Conservation (phyloP, 2,797 vertebrate genomes). For the Crotalus adamanteus region DNA sequence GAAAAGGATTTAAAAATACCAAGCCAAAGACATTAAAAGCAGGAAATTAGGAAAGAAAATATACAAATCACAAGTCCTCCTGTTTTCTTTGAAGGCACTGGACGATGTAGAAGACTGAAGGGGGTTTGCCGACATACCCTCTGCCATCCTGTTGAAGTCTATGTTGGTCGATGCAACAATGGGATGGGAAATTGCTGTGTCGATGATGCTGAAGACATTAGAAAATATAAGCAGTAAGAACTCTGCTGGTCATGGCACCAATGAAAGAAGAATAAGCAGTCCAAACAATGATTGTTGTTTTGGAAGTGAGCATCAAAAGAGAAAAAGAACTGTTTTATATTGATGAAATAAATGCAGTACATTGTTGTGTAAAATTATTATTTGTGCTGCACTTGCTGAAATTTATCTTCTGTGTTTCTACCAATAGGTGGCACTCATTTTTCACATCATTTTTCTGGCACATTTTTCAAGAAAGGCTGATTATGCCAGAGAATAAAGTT, state of each 20-base stretch:
- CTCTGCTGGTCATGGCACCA: neutral
- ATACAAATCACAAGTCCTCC: neutral
- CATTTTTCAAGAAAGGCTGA: neutral
- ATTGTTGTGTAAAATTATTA: neutral
- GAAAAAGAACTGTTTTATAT: neutral
- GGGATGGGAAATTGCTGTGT: slow-evolving; percentile 42
- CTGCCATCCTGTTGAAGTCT: slow-evolving; percentile 33
- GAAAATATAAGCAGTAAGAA: neutral
- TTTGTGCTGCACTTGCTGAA: neutral
- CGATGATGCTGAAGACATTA: slow-evolving; percentile 28
- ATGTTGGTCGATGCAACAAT: slow-evolving; percentile 36
- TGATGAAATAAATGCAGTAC: slow-evolving; percentile 14
- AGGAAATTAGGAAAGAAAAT: neutral
- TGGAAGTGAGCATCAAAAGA: neutral
- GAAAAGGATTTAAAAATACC: neutral
- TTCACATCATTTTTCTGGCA: neutral
- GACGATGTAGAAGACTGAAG: slow-evolving; percentile 26
- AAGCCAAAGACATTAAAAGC: neutral
- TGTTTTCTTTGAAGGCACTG: slow-evolving; percentile 14
- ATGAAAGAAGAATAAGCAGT: neutral
- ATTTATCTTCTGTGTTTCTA: neutral
- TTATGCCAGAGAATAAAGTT: neutral
- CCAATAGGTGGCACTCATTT: neutral
- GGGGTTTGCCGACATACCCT: slow-evolving; percentile 34
- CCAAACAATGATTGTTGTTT: slow-evolving; percentile 1